These are phyloP conservation scores for Octodon degus DNA, from an alignment of 2,113 vertebrate species.

Conservation along the genomic window DNA sequence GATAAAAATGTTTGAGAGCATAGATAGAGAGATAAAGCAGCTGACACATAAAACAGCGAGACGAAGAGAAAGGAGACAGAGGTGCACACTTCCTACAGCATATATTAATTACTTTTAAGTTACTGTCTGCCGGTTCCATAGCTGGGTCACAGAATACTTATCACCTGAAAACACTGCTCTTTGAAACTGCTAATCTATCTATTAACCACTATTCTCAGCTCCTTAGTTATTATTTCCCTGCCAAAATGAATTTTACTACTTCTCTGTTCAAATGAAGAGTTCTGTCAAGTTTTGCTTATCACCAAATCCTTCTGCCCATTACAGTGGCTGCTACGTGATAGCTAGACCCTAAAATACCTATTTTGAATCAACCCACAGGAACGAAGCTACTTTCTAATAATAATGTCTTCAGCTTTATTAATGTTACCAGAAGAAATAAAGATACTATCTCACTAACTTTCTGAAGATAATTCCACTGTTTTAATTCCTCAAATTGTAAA, in stretches of 20 bases:
- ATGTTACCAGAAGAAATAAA: constrained; percentile 3
- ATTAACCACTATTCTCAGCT: constrained; percentile 44
- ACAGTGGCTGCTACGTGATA: not conserved
- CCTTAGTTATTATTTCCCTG: not conserved
- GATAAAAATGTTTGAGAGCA: not conserved
- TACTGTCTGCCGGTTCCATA: constrained; percentile 4
- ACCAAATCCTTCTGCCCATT: not conserved
- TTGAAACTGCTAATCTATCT: constrained; percentile 60
- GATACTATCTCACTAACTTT: not conserved
- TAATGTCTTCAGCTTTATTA: not conserved
- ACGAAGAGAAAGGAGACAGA: not conserved
- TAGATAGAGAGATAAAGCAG: not conserved
- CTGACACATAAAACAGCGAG: not conserved
- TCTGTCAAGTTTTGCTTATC: not conserved
- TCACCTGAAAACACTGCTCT: constrained; percentile 53
- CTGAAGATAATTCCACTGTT: not conserved
- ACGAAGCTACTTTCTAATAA: not conserved
- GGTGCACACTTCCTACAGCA: not conserved
- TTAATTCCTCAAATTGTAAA: not conserved
- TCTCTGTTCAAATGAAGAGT: not conserved
- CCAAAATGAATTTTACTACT: not conserved
- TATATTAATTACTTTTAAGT: constrained; percentile 67
- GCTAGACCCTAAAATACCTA: not conserved
- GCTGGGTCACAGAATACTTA: constrained; percentile 60
- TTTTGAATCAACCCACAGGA: not conserved